Evolutionary conservation across 92 coral and sea anemone genomes (phyloP).

Genomic region (Siderastrea siderea): DNA sequence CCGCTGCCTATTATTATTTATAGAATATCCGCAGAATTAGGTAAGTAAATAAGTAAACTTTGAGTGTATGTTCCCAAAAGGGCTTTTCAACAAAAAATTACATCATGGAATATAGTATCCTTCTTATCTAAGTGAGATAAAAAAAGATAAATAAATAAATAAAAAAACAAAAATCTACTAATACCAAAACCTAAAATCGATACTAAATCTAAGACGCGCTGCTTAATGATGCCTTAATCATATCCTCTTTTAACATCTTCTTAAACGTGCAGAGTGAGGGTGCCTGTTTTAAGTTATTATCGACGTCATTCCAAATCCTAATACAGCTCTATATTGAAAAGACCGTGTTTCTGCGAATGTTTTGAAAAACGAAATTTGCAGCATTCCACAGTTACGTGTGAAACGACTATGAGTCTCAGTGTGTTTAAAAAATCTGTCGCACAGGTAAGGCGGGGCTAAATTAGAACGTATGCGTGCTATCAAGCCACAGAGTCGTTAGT

Average conservation of each 20-base stretch:
- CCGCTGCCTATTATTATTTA: too few relatives aligned
- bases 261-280: neutral
- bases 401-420: too few relatives aligned
- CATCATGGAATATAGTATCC: neutral
- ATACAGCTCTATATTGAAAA: too few relatives aligned
- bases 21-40: too few relatives aligned
- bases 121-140: neutral
- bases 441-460: too few relatives aligned
- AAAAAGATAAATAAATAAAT: neutral
- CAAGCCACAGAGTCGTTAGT: too few relatives aligned
- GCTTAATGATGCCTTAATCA: neutral
- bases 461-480: too few relatives aligned
- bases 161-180: neutral
- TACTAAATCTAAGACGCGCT: neutral
- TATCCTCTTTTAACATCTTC: neutral
- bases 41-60: too few relatives aligned
- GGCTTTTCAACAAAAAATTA: conserved; percentile 7
- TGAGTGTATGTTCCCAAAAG: neutral
- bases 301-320: neutral
- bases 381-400: too few relatives aligned
- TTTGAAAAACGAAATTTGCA: too few relatives aligned
- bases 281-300: conserved; percentile 6
- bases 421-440: too few relatives aligned
- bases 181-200: neutral
- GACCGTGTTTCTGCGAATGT: too few relatives aligned